Evolutionary conservation across 2,888 invertebrate genomes (phyloP).

Genomic region (Sussaba pulchella): DNA sequence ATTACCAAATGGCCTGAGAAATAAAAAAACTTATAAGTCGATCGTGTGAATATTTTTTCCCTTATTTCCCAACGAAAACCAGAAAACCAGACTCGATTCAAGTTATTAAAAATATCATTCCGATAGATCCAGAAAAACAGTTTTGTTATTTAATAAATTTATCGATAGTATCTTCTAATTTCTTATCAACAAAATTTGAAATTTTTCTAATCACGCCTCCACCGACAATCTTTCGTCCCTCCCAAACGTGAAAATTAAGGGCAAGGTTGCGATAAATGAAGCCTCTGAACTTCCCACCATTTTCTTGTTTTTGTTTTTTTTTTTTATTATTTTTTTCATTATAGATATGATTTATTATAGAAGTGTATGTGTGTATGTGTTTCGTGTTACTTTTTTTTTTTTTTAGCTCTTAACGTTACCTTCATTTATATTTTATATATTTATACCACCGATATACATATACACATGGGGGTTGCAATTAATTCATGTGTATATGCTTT

Average conservation of each 20-base stretch:
- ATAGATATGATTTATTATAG: slow-evolving; percentile 80
- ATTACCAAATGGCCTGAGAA: slow-evolving; percentile 45
- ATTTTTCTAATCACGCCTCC: too few species aligned
- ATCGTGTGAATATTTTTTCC: neutral
- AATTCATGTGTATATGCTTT: slow-evolving; percentile 73
- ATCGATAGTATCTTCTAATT: neutral
- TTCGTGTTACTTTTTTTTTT: slow-evolving; percentile 71
- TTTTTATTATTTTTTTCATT: slow-evolving; percentile 74
- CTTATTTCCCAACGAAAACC: neutral
- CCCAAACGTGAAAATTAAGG: too few species aligned
- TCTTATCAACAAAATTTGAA: too few species aligned
- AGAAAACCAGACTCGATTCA: neutral
- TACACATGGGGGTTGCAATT: slow-evolving; percentile 70
- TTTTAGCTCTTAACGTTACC: slow-evolving; percentile 62
- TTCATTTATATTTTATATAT: slow-evolving; percentile 78
- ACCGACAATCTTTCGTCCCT: too few species aligned
- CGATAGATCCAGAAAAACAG: too few species aligned
- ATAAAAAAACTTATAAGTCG: slow-evolving; percentile 33
- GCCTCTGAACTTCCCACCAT: slow-evolving; percentile 72
- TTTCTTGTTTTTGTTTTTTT: slow-evolving; percentile 74
- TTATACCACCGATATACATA: slow-evolving; percentile 74
- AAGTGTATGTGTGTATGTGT: slow-evolving; percentile 78
- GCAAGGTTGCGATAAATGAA: slow-evolving; percentile 41
- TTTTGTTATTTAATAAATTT: too few species aligned
- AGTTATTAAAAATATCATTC: neutral